These are phyloP conservation scores for Bucco capensis DNA, from an alignment of 2,113 vertebrate species.

Conservation along the genomic window DNA sequence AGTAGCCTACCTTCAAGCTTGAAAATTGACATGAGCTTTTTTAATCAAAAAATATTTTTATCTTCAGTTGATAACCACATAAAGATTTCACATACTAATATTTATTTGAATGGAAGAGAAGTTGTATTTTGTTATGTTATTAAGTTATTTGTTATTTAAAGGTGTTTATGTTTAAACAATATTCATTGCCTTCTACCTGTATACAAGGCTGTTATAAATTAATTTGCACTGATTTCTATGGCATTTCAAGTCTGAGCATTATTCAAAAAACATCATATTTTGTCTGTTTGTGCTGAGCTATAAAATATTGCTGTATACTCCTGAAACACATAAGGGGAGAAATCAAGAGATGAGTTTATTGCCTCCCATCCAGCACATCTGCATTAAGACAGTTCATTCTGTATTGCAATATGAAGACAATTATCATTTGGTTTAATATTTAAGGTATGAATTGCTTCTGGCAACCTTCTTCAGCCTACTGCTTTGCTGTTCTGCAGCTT, in stretches of 20 bases:
- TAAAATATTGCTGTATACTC: background rate
- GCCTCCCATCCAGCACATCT: background rate
- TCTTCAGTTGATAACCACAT: background rate
- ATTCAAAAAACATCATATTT: background rate
- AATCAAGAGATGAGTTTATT: background rate
- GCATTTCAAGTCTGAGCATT: background rate
- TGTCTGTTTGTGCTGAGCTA: background rate
- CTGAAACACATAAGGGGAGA: background rate
- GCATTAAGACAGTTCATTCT: background rate
- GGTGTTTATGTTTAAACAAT: background rate
- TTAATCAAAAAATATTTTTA: no score
- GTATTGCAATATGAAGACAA: background rate
- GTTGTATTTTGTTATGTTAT: background rate
- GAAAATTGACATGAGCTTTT: no score
- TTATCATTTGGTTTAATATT: background rate
- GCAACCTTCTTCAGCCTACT: background rate
- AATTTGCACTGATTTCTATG: background rate
- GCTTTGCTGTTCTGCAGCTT: background rate
- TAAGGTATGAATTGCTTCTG: background rate
- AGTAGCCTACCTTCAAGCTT: background rate
- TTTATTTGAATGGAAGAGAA: background rate
- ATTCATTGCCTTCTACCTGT: background rate
- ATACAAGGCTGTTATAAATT: background rate
- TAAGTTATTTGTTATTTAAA: background rate
- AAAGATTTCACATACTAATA: background rate